phyloP scores from a whole-genome alignment of 2,888 invertebrate genomes.

The Anoncus sp. region DNA sequence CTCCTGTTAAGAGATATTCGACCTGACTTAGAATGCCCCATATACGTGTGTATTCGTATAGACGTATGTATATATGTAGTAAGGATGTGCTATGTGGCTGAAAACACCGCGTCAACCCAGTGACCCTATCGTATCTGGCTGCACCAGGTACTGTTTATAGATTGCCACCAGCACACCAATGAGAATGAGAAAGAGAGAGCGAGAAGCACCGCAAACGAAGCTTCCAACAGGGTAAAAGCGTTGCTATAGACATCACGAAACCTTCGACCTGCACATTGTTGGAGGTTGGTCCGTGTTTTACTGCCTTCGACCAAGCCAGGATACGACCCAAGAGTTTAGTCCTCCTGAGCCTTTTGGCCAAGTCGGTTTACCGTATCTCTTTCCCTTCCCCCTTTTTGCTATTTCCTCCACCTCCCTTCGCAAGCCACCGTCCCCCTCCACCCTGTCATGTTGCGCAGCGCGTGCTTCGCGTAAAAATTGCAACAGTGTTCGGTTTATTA shows the following conservation, averaged over 20 bases:
- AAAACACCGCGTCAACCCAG: slow-evolving; percentile 71
- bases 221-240: slow-evolving; percentile 46
- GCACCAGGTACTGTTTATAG: slow-evolving; percentile 81
- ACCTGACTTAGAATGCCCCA: not conserved
- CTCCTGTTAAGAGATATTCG: not conserved
- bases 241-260: slow-evolving; percentile 66
- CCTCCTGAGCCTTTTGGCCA: slow-evolving; percentile 57
- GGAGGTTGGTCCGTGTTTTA: slow-evolving; percentile 44
- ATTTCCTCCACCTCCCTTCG: not conserved
- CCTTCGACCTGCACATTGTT: slow-evolving; percentile 63
- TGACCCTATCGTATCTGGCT: slow-evolving; percentile 78
- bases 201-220: slow-evolving; percentile 42
- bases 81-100: slow-evolving; percentile 11
- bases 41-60: slow-evolving; percentile 5
- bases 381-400: slow-evolving; percentile 5
- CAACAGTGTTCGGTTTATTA: slow-evolving; percentile 9
- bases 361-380: slow-evolving; percentile 57
- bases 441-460: slow-evolving; percentile 9
- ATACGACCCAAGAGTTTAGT: slow-evolving; percentile 62
- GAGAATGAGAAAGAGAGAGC: slow-evolving; percentile 34
- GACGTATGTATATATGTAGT: slow-evolving; percentile 11
- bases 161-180: slow-evolving; percentile 68
- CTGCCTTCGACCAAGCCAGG: slow-evolving; percentile 52
- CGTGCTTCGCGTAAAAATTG: slow-evolving; percentile 48
- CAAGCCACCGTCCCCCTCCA: not conserved